Base-by-base conservation (phyloP, 2,113 vertebrate genomes). In the Sinocyclocheilus grahami region DNA sequence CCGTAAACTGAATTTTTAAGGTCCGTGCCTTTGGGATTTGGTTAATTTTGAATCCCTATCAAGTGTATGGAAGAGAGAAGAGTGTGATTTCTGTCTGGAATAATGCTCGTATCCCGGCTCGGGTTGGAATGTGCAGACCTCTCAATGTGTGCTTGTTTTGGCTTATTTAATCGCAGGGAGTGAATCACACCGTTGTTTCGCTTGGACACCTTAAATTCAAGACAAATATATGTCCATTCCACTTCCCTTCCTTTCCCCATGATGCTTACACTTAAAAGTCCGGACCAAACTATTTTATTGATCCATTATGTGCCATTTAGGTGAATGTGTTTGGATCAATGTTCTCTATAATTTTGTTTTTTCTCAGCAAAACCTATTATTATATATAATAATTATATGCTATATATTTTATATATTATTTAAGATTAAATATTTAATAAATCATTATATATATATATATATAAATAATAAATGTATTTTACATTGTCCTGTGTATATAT, bases 91-190 rank as follows among this genome's bases (percentile, higher is more conserved):
- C 18, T 30, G n/a, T 69, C 58, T 58, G 82, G 37, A 33, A 9
- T 85, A 65, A 82, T 65, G 75, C 22, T 82, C 2, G 39, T 82
- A 51, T 77, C 18, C 78, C 24, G 51, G 51, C 84, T 77, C 14
- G 1, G 81, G 5, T 37, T 82, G 83, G 87, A 88, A 88, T 87
- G 83, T 75, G 39, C 74, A 85, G 53, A 65, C 69, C 71, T 82
- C 86, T 87, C 83, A 83, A 46, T 82, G 72, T 33, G 12, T 87
- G 85, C 88, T 89, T 87, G 77, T 85, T 78, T 87, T 89, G 86
- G 88, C 88, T 78, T 78, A 82, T 87, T 82, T 72, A 60, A 53
- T 63, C 9, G 78, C 53, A 53, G 78, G 39, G n/a, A 77, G 71
- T 82, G n/a, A 85, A 82, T 85, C 63, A 24, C 72, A 78, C 46